Percentiles rank a stretch among this genome's conserved stretches.
phyloP scores from a whole-genome alignment of 2,797 vertebrate genomes.

The Rachycentron canadum region DNA sequence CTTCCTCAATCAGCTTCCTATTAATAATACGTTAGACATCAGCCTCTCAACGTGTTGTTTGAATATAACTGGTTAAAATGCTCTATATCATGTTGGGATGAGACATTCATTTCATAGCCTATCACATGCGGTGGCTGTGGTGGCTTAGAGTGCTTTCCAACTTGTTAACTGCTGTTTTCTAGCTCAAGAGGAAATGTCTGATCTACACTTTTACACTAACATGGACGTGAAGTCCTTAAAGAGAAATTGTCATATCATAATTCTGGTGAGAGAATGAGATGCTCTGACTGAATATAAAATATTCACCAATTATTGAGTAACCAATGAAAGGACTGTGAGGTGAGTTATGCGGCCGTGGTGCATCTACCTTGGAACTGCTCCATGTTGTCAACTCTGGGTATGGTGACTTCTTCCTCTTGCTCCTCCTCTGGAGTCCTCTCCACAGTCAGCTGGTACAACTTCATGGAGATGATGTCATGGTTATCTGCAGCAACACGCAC shows the following conservation, averaged over 20 bases:
- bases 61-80: too few relatives aligned
- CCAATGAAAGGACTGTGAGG: neutral
- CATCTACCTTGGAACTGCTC: constrained; percentile 81
- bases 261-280: too few relatives aligned
- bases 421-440: constrained; percentile 86
- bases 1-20: neutral
- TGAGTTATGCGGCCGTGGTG: neutral
- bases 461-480: constrained; percentile 95
- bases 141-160: neutral
- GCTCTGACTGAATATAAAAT: neutral
- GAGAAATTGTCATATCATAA: neutral
- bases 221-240: neutral
- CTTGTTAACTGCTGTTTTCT: neutral
- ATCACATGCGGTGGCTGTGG: neutral
- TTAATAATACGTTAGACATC: too few relatives aligned
- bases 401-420: constrained; percentile 83
- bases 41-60: too few relatives aligned
- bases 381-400: constrained; percentile 92
- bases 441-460: constrained; percentile 92
- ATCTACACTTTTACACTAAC: neutral
- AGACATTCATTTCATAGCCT: neutral
- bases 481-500: constrained; percentile 86
- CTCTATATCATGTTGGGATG: too few relatives aligned
- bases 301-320: neutral
- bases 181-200: neutral